Evolutionary conservation across 2,113 vertebrate genomes (phyloP).

Genomic region (Nanorana parkeri): DNA sequence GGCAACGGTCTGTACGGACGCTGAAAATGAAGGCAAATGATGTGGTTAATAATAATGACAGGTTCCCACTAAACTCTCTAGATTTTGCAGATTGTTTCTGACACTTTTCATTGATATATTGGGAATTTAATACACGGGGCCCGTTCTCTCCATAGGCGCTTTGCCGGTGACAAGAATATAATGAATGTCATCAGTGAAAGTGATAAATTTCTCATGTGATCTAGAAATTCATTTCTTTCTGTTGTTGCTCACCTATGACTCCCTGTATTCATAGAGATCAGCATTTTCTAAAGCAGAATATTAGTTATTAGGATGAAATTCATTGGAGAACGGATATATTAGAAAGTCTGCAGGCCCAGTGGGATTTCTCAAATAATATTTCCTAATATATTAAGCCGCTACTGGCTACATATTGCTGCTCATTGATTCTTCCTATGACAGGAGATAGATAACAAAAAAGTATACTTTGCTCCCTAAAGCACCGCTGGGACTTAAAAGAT

Average conservation of each 20-base stretch:
- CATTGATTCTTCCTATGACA: conserved; percentile 53
- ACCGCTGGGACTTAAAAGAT: conserved; percentile 25
- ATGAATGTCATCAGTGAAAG: conserved; percentile 34
- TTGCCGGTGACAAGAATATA: conserved; percentile 19
- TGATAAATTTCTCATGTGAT: conserved; percentile 34
- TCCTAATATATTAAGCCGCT: conserved; percentile 48
- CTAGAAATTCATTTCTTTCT: conserved; percentile 16
- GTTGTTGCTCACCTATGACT: conserved; percentile 48
- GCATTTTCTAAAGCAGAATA: conserved; percentile 47
- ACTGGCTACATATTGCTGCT: conserved; percentile 22
- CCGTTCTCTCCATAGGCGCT: neutral
- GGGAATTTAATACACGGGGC: conserved; percentile 11
- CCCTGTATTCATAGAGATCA: conserved; percentile 24
- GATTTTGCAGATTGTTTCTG: neutral
- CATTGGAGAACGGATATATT: conserved; percentile 53
- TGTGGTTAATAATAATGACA: no score
- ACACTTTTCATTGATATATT: conserved; percentile 24
- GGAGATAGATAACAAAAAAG: conserved; percentile 54
- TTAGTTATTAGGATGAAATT: conserved; percentile 40
- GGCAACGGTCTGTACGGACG: no score
- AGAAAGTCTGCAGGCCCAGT: conserved; percentile 20
- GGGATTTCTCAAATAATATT: conserved; percentile 55
- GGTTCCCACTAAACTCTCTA: neutral
- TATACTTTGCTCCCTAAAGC: conserved; percentile 47
- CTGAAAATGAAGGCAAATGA: no score